These are phyloP conservation scores for Drosophila murphyi DNA, from an alignment of 1,140 invertebrate species.

Conservation along the genomic window DNA sequence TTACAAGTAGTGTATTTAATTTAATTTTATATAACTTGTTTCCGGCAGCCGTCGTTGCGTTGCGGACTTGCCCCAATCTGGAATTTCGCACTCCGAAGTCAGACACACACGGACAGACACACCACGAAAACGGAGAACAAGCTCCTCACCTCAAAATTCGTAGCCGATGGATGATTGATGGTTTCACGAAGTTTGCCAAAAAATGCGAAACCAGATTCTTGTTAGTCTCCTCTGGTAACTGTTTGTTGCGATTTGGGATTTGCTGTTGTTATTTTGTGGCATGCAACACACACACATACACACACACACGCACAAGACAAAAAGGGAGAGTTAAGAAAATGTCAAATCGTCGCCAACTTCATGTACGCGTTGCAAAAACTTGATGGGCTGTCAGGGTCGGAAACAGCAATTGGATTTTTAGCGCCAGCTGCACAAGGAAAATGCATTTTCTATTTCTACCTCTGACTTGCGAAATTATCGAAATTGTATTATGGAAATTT, in stretches of 20 bases:
- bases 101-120: too few species aligned
- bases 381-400: slow-evolving; percentile 13
- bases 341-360: slow-evolving; percentile 21
- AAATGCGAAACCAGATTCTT: slow-evolving; percentile 10
- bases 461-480: slow-evolving; percentile 65
- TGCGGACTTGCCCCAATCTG: too few species aligned
- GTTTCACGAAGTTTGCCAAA: slow-evolving; percentile 5
- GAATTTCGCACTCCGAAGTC: too few species aligned
- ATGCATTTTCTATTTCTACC: slow-evolving; percentile 29
- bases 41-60: too few species aligned
- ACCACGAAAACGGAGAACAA: too few species aligned
- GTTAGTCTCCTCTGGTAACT: neutral
- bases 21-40: too few species aligned
- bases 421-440: slow-evolving; percentile 1
- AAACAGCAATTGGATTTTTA: neutral
- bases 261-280: slow-evolving; percentile 12
- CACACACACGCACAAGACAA: too few species aligned
- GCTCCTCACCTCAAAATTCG: too few species aligned
- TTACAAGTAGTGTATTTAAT: too few species aligned
- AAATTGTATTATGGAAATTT: slow-evolving; percentile 78
- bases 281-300: neutral
- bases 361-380: slow-evolving; percentile 13
- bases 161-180: too few species aligned
- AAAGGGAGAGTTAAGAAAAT: slow-evolving; percentile 12
- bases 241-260: neutral